Percentiles rank a stretch among this genome's conserved stretches.
Evolutionary conservation across 2,113 vertebrate species (phyloP).

Genomic region (Colistium nudipinnis): DNA sequence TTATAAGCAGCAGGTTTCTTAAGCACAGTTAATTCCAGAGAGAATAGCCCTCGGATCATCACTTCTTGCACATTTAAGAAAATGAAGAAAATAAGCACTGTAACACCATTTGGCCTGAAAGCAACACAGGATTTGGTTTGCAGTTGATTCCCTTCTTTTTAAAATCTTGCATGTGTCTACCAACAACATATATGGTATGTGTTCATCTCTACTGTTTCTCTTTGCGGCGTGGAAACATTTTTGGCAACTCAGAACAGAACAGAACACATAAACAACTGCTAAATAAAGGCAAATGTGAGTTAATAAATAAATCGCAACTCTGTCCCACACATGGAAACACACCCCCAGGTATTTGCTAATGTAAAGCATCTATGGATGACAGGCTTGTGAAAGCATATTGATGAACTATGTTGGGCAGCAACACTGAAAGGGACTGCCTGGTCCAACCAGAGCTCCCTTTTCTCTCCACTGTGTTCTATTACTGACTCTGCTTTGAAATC

Average conservation of each 20-base stretch:
- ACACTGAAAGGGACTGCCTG: no score
- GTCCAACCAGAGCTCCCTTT: conserved; percentile 53
- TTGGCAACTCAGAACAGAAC: conserved; percentile 21
- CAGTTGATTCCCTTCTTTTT: no score
- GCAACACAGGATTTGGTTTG: neutral
- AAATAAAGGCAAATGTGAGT: neutral
- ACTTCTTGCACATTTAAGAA: conserved; percentile 31
- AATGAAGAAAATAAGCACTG: neutral
- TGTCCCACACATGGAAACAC: neutral
- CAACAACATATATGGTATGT: neutral
- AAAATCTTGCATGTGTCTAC: no score
- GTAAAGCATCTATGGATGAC: conserved; percentile 88
- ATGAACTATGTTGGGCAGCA: conserved; percentile 85
- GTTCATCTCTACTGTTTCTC: no score
- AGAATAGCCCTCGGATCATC: no score
- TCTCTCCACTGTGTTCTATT: conserved; percentile 80
- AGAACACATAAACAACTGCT: neutral
- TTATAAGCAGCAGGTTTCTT: no score
- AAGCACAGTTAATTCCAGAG: no score
- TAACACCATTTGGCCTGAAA: neutral
- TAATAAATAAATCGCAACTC: neutral
- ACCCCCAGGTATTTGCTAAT: conserved; percentile 88
- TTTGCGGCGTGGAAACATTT: conserved; percentile 1
- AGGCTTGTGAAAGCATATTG: conserved; percentile 89
- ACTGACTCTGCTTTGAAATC: neutral